Percentiles rank a stretch among this genome's conserved stretches.
phyloP scores from a whole-genome alignment of 1,140 invertebrate genomes.

The Drosophila santomea region DNA sequence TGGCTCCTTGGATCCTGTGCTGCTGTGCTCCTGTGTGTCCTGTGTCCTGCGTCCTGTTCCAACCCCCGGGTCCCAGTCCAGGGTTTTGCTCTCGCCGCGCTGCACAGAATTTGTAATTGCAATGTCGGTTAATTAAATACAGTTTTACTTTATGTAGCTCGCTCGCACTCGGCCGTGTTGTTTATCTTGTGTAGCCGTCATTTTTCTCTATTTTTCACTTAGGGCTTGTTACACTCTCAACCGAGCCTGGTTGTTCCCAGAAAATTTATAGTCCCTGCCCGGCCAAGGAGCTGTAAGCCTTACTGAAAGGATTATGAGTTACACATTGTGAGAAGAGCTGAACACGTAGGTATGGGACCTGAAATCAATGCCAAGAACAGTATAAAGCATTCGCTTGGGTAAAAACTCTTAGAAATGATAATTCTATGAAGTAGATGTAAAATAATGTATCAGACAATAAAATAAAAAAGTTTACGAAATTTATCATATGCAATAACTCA shows the following conservation, averaged over 20 bases:
- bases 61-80: conserved; percentile 7
- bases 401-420: not conserved
- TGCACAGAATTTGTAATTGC: conserved; percentile 84
- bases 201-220: conserved; percentile 75
- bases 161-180: conserved; percentile 45
- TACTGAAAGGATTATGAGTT: conserved; percentile 56
- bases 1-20: conserved; percentile 2
- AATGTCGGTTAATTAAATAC: conserved; percentile 84
- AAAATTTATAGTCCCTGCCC: conserved; percentile 55
- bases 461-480: too few species aligned
- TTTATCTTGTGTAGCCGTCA: conserved; percentile 68
- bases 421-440: too few species aligned
- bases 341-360: conserved; percentile 3
- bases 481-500: too few species aligned
- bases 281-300: conserved; percentile 15
- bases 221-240: conserved; percentile 54
- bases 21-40: conserved; percentile 13
- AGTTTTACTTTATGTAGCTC: conserved; percentile 78
- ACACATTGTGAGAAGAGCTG: not conserved
- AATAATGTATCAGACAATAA: too few species aligned
- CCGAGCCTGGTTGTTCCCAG: conserved; percentile 37
- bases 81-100: conserved; percentile 47
- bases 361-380: conserved; percentile 52
- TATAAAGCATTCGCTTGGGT: not conserved
- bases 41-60: conserved; percentile 35